Base-by-base conservation (phyloP, 2,113 vertebrate genomes). In the Dascyllus trimaculatus region DNA sequence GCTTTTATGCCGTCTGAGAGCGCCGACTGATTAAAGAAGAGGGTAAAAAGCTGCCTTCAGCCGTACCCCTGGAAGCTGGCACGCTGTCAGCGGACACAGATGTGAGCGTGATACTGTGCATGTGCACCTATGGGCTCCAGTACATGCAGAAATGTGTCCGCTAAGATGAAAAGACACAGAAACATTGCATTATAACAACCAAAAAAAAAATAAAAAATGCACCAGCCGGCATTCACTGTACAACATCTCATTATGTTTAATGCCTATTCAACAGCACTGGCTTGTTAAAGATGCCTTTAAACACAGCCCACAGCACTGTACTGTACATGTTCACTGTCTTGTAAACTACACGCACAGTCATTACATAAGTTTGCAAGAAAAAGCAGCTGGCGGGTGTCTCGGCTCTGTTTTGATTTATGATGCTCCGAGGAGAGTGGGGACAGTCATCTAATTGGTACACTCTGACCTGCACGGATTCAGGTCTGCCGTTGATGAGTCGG, bases 201-300 rank as follows among this genome's bases (percentile, higher is more conserved):
- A 6, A 49, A 46, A 46, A 46, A 46, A 49, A 58, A 5, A 4
- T 56, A 70, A 70, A 0, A 48, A 48, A 21, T 11, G 62, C 24
- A 63, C 10, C 51, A 25, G 66, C 4, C 25, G 67, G 52, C 38
- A 54, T 60, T 75, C 63, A 72, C 25, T 29, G 46, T 70, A 63
- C 52, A 90, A 78, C 85, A 52, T 90, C 75, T 87, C 71, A 89
- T 85, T 86, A 85, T 74, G 48, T 85, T 86, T 85, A 84, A 59
- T 24, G 73, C 75, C 69, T 74, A 25, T 78, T 70, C 58, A 73
- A 84, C 81, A 80, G 76, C 65, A 35, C 38, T 1, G 19, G 80
- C 80, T 87, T 82, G 87, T 93, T 86, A 85, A 90, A 72, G 75
- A 72, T 35, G 45, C 63, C 81, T 80, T 71, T 70, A 85, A 81